phyloP scores from a whole-genome alignment of 2,888 invertebrate species.

The Heliconius sara region DNA sequence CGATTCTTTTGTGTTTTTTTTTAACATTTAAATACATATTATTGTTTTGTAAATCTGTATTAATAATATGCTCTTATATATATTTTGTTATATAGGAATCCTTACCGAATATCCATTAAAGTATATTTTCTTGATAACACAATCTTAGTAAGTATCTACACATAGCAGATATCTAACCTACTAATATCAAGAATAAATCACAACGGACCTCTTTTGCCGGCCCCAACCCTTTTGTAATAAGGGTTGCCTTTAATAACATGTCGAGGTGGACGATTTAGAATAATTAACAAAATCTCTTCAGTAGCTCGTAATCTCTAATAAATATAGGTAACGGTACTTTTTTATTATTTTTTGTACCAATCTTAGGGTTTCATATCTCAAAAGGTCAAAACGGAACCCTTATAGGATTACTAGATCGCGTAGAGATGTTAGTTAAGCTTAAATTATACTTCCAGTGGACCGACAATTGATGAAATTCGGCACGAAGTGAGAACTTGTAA shows the following conservation, averaged over 20 bases:
- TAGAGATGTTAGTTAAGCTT: too few relatives aligned
- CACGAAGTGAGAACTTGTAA: too few relatives aligned
- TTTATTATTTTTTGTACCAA: background rate
- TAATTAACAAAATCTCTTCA: slow-evolving; percentile 18
- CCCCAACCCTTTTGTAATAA: slow-evolving; percentile 23
- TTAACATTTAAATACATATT: background rate
- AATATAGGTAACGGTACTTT: too few relatives aligned
- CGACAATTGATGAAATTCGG: too few relatives aligned
- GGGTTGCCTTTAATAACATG: slow-evolving; percentile 18
- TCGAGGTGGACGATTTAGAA: slow-evolving; percentile 20
- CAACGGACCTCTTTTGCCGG: slow-evolving; percentile 15
- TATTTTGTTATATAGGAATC: too few relatives aligned
- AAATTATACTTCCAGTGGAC: too few relatives aligned
- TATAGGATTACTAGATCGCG: too few relatives aligned
- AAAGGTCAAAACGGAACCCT: too few relatives aligned
- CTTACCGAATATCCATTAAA: background rate
- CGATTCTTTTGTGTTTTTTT: background rate
- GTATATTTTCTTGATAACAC: background rate
- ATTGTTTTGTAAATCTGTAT: too few relatives aligned
- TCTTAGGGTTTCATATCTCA: too few relatives aligned
- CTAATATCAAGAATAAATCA: slow-evolving; percentile 5
- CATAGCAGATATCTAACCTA: background rate
- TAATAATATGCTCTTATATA: too few relatives aligned
- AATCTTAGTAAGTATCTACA: background rate
- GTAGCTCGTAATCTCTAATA: background rate